Conservation (phyloP, 2,113 vertebrate species). For the Tautogolabrus adspersus region DNA sequence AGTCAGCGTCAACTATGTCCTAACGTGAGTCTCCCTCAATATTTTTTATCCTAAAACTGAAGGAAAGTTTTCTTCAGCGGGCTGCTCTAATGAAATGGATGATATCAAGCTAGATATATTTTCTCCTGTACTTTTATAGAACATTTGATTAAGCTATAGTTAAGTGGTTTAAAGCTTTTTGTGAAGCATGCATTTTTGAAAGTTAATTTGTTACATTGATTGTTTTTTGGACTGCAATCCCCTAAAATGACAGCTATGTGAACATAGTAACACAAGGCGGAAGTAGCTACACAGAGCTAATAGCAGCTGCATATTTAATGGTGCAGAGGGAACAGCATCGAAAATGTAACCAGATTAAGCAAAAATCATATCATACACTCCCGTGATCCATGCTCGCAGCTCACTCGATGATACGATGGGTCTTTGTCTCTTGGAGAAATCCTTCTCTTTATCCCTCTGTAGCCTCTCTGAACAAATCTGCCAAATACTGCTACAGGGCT, state of each 20-base stretch:
- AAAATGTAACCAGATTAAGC: constrained; percentile 62
- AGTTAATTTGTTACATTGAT: neutral
- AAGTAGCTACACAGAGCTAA: constrained; percentile 4
- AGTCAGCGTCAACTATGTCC: constrained; percentile 98
- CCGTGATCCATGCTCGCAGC: constrained; percentile 52
- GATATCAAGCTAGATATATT: neutral
- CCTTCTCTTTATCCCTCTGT: constrained; percentile 50
- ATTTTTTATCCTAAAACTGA: constrained; percentile 2
- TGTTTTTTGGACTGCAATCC: constrained; percentile 15
- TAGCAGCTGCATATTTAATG: constrained; percentile 47
- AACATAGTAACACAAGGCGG: constrained; percentile 13
- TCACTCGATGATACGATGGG: constrained; percentile 34
- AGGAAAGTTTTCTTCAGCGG: neutral
- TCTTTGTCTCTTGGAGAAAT: constrained; percentile 61
- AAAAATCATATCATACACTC: constrained; percentile 50
- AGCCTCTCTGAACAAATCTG: constrained; percentile 60
- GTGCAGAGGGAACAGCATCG: constrained; percentile 25
- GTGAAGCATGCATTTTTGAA: neutral
- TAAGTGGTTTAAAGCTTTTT: neutral
- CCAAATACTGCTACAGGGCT: constrained; percentile 57
- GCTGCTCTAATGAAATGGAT: neutral
- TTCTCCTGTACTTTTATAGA: neutral
- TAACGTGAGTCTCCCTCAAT: constrained; percentile 90
- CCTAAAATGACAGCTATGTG: constrained; percentile 16
- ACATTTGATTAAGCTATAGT: neutral